Evolutionary conservation across 2,113 vertebrate genomes (phyloP).

Genomic region (Microtus pennsylvanicus): DNA sequence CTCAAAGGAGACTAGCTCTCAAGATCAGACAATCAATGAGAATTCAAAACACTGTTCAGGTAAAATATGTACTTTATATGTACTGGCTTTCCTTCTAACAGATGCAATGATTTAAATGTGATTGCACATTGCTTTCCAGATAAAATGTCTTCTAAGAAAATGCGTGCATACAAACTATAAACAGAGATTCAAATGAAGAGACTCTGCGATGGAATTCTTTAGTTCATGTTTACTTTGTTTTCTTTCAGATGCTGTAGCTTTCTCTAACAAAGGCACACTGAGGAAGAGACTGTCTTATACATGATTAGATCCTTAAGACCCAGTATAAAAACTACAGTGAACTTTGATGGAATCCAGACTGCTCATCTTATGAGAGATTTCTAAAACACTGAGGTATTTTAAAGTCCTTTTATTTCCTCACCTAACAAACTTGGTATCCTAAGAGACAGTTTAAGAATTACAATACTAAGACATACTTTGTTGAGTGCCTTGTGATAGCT

Average conservation of each 20-base stretch:
- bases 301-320: not conserved
- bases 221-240: not conserved
- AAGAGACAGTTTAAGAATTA: not conserved
- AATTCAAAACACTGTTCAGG: not conserved
- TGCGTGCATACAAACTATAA: not conserved
- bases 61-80: not conserved
- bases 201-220: not conserved
- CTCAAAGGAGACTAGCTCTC: not conserved
- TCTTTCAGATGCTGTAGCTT: not conserved
- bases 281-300: not conserved
- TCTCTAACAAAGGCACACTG: not conserved
- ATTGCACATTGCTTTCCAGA: conserved; percentile 28
- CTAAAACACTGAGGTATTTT: conserved; percentile 24
- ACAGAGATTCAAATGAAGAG: not conserved
- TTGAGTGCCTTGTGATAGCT: not conserved
- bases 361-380: conserved; percentile 8
- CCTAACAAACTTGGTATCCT: not conserved
- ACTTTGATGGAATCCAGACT: not conserved
- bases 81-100: conserved; percentile 39
- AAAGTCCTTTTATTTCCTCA: not conserved
- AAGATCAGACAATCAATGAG: not conserved
- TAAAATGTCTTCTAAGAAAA: conserved; percentile 24
- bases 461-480: not conserved
- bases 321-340: not conserved
- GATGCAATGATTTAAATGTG: not conserved